Base-by-base conservation (phyloP, 1,140 invertebrate genomes). In the Scaptomyza pallida region DNA sequence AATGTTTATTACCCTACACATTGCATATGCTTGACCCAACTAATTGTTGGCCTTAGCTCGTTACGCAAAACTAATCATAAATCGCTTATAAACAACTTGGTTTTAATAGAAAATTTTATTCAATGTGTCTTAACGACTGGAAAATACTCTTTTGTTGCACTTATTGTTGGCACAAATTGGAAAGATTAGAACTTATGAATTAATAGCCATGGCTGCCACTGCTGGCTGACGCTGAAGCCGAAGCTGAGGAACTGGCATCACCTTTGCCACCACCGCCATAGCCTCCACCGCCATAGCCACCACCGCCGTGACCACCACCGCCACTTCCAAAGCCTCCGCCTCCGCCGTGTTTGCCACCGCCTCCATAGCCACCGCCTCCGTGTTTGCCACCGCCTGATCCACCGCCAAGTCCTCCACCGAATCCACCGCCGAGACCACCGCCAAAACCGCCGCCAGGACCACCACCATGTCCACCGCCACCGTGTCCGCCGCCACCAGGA, bases 241-340 rank as follows among this genome's bases (percentile, higher is more conserved):
- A 35, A 37, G 63, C 63, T n/a, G 61, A 59, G 40, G 63, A 52
- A 47, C 69, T 30, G n/a, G 26, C 17, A 47, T 33, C 33, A 17
- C 40, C 26, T 43, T 45, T 23, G 41, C 50, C 43, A 12, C 75
- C 80, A 26, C 77, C 56, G 13, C 40, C 26, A 21, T 45, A 16
- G 41, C 44, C 43, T 9, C 79, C 79, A 26, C 77, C 56, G 5
- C 77, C 56, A 5, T 81, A 81, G 19, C 75, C 75, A 5, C 72
- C 71, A 41, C 63, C 73, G 2, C 41, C 23, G 8, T n/a, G 10
- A 33, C 64, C 56, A 0, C 75, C 64, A 30, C 68, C 72, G 1
- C 40, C 63, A n/a, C n/a, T n/a, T n/a, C n/a, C 19, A 9, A 17
- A 9, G 12, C 69, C 63, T 13, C 70, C 63, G 8, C 35, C 5